A percentile compares a stretch with the other conserved stretches of the same genome.
Conservation (phyloP, 1,140 invertebrate genomes). For the Lasioglossum albipes region DNA sequence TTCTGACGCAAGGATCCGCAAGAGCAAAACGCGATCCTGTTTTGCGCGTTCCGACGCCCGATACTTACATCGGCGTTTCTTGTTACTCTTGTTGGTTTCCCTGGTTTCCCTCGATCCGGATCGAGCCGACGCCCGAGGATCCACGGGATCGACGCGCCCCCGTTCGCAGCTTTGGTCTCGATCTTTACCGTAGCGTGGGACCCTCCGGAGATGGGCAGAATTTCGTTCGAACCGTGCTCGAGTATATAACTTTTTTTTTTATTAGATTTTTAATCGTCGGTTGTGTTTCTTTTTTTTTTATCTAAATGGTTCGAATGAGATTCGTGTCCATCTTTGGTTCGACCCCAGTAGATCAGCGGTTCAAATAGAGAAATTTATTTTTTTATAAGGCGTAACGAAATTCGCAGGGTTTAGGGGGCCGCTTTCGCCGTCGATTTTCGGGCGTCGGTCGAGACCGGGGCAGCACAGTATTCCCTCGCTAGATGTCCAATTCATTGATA, state of each 20-base stretch:
- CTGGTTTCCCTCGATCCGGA: not conserved
- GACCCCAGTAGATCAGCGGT: not conserved
- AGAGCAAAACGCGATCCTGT: not conserved
- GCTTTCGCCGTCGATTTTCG: not conserved
- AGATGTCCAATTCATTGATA: too few relatives aligned
- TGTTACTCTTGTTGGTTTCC: not conserved
- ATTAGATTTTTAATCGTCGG: not conserved
- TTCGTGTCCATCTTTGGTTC: not conserved
- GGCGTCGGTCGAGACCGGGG: not conserved
- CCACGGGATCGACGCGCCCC: not conserved
- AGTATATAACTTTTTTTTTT: not conserved
- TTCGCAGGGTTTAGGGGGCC: not conserved
- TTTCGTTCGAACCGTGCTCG: not conserved
- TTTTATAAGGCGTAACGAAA: not conserved
- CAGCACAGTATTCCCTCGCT: not conserved
- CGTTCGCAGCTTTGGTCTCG: not conserved
- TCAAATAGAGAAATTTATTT: constrained; percentile 2
- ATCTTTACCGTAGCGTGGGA: not conserved
- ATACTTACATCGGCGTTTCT: not conserved
- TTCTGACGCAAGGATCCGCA: constrained; percentile 10
- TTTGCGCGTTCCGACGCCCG: not conserved
- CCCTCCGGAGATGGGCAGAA: not conserved
- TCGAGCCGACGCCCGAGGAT: not conserved
- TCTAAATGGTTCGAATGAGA: not conserved
- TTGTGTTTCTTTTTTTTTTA: not conserved